Conservation (phyloP, 2,113 vertebrate species). For the Setophaga coronata region DNA sequence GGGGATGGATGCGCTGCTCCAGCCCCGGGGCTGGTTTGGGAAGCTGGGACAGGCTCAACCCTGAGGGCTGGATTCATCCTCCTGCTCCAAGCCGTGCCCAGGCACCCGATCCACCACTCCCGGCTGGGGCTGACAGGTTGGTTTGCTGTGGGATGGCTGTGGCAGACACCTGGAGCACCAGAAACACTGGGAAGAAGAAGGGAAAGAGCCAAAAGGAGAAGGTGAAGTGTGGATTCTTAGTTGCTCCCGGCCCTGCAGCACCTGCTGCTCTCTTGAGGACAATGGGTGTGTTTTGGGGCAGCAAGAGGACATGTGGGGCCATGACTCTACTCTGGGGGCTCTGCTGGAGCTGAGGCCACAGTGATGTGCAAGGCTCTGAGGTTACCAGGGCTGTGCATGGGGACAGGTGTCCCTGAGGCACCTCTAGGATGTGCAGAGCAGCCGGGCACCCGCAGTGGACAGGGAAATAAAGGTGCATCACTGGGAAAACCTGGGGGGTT, state of each 20-base stretch:
- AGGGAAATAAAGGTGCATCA: not conserved
- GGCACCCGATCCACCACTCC: rapidly evolving
- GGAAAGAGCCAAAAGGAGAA: not conserved
- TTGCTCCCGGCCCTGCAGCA: not conserved
- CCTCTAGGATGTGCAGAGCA: not conserved
- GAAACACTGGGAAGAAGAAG: not conserved
- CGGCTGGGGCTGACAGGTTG: not conserved
- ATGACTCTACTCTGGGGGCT: rapidly evolving
- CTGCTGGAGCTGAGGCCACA: not conserved
- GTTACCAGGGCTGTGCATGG: not conserved
- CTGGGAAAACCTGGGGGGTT: not conserved
- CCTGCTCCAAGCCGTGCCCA: rapidly evolving
- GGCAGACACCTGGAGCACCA: not conserved
- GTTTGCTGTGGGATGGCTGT: not conserved
- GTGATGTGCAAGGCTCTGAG: rapidly evolving
- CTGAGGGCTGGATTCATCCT: not conserved
- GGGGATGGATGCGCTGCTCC: not conserved
- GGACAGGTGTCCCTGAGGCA: rapidly evolving
- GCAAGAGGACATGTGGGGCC: rapidly evolving
- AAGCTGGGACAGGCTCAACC: not conserved
- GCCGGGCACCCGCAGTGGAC: rapidly evolving
- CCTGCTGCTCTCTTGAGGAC: not conserved
- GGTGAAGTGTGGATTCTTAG: not conserved
- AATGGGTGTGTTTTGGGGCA: not conserved
- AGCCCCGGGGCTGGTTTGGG: rapidly evolving